Evolutionary conservation across 2,113 vertebrate genomes (phyloP).

Genomic region (Melanostigma gelatinosum): DNA sequence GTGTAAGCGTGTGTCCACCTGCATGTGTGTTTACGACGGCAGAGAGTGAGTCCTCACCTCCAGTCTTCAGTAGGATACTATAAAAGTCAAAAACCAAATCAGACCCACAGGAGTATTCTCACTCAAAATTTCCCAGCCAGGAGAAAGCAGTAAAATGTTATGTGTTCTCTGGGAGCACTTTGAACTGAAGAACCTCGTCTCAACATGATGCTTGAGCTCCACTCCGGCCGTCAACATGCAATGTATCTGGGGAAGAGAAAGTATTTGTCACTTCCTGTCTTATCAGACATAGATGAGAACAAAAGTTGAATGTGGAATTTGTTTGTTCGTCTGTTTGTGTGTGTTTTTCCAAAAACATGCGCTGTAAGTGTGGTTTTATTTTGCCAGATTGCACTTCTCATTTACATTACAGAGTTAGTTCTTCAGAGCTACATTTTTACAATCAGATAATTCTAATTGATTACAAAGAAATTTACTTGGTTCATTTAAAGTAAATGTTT

Average conservation of each 20-base stretch:
- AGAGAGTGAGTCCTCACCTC: conserved; percentile 49
- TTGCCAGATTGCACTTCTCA: background rate
- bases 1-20: conserved; percentile 31
- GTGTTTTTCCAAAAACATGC: background rate
- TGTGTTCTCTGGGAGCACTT: conserved; percentile 73
- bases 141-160: conserved; percentile 75
- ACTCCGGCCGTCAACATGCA: conserved; percentile 38
- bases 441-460: conserved; percentile 40
- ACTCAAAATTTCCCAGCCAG: conserved; percentile 70
- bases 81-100: conserved; percentile 73
- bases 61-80: conserved; percentile 67
- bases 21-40: conserved; percentile 50
- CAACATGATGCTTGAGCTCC: conserved; percentile 54
- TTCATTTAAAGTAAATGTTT: conserved; percentile 50
- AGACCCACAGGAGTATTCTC: conserved; percentile 68
- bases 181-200: conserved; percentile 62
- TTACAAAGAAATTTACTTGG: conserved; percentile 39
- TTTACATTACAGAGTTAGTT: conserved; percentile 12
- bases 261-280: conserved; percentile 49
- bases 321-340: background rate
- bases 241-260: conserved; percentile 40
- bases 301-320: conserved; percentile 25
- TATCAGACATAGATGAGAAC: conserved; percentile 21
- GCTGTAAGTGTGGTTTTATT: background rate
- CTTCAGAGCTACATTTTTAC: conserved; percentile 12